These are phyloP conservation scores for Champsocephalus esox DNA, from an alignment of 2,797 vertebrate genomes.

Conservation along the genomic window DNA sequence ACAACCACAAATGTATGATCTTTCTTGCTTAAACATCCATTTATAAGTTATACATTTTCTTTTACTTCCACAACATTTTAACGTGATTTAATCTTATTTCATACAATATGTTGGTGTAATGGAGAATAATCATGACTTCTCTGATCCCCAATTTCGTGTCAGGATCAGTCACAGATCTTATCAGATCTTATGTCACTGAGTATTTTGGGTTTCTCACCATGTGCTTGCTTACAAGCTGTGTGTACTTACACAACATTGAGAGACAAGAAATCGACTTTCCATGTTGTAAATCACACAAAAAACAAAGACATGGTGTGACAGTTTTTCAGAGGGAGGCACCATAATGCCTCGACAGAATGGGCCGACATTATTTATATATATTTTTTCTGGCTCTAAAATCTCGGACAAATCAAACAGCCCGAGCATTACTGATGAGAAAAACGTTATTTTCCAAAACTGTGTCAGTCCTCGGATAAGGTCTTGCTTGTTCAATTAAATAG, in stretches of 20 bases:
- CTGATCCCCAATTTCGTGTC: not conserved
- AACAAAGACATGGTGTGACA: constrained; percentile 43
- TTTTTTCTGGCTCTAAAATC: constrained; percentile 13
- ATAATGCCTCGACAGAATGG: constrained; percentile 59
- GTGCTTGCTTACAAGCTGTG: constrained; percentile 22
- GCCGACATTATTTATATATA: constrained; percentile 21
- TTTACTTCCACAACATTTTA: not conserved
- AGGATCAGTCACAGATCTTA: not conserved
- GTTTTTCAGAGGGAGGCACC: constrained; percentile 57
- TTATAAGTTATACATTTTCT: not conserved
- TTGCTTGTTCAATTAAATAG: constrained; percentile 34
- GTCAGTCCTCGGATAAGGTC: constrained; percentile 32
- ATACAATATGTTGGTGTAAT: not conserved
- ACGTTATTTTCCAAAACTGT: constrained; percentile 30
- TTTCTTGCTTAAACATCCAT: not conserved
- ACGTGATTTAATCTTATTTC: not conserved
- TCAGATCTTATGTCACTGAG: not conserved
- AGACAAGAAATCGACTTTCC: constrained; percentile 37
- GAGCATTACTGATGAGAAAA: constrained; percentile 35
- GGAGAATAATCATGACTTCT: not conserved
- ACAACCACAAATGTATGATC: not conserved
- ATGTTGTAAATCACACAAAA: constrained; percentile 31
- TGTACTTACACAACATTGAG: constrained; percentile 32
- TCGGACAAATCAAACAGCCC: constrained; percentile 25
- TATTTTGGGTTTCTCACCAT: constrained; percentile 4